Evolutionary conservation across 2,113 vertebrate species (phyloP), one percentile per base, ranked within the genome.

Genomic region (Misgurnus anguillicaudatus): DNA sequence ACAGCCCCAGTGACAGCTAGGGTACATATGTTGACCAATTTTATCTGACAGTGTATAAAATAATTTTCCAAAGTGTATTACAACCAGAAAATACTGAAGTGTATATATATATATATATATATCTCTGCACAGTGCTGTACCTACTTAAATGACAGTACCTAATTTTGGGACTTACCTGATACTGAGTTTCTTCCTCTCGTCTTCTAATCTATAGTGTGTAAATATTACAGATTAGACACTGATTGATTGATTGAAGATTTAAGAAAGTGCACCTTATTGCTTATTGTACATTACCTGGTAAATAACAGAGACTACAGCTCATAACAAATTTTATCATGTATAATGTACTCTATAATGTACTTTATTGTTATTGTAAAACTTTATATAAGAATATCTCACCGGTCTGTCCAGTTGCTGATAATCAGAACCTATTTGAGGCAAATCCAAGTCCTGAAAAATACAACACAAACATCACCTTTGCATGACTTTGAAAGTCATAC

Each of bases 331-430:
- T 31, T 1, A 31, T 31, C 11, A 48, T 48, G 47, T 16, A 16
- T 1, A 16, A 14, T 5, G 14, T 14, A 4, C 11, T 14, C 14
- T 16, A 16, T 1, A 16, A 14, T 5, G 14, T 14, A 4, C 11
- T 14, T 51, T 51, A 48, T 48, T 9, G 10, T 48, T 10, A 47
- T 47, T 47, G 0, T 47, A 47, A 31, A 31, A 31, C 3, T 31
- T 31, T 31, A 31, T 31, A 31, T 31, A 31, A 31, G 24, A 31
- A 1, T 31, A 42, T 17, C 71, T 67, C 42, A 80, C 79, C 71
- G 63, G 62, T 61, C 71, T 67, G 13, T 80, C 53, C 53, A 80
- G 61, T 19, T 73, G 72, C 36, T 80, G 71, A 75, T 80, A 80
- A 11, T 75, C 79, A 3, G 63, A 65, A 41, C 17, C 31, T 4